A percentile compares a stretch with the other conserved stretches of the same genome.
phyloP scores from a whole-genome alignment of 2,888 invertebrate genomes.

The Xanthia togata region DNA sequence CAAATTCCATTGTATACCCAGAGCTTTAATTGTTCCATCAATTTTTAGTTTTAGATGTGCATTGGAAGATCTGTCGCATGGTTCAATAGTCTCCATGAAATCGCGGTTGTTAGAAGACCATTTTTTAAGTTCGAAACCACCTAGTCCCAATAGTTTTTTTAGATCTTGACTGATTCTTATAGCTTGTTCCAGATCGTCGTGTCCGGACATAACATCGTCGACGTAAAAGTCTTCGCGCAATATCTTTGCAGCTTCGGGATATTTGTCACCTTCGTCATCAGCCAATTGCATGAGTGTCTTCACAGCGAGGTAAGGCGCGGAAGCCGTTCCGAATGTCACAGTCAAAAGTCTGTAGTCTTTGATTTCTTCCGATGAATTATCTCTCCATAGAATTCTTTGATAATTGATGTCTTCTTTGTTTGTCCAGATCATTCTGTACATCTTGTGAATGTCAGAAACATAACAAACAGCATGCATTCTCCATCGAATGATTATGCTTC shows the following conservation, averaged over 20 bases:
- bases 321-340: no score
- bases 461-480: no score
- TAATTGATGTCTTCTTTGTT: no score
- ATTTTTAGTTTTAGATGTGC: not conserved
- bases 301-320: no score
- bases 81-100: constrained; percentile 6
- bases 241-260: not conserved
- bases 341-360: no score
- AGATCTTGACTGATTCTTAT: not conserved
- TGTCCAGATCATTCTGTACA: no score
- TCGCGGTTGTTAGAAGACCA: constrained; percentile 9
- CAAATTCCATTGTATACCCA: constrained; percentile 2
- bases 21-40: not conserved
- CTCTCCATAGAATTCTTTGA: no score
- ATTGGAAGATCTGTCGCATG: not conserved
- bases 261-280: no score
- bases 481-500: no score
- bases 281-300: no score
- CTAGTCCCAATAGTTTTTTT: not conserved
- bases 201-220: constrained; percentile 1
- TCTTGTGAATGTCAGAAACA: no score
- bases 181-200: not conserved
- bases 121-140: constrained; percentile 1
- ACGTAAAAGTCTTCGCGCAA: not conserved
- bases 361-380: no score